Evolutionary conservation across 2,888 invertebrate species (phyloP), one percentile per base, ranked within the genome.

Genomic region (Phalera bucephala): DNA sequence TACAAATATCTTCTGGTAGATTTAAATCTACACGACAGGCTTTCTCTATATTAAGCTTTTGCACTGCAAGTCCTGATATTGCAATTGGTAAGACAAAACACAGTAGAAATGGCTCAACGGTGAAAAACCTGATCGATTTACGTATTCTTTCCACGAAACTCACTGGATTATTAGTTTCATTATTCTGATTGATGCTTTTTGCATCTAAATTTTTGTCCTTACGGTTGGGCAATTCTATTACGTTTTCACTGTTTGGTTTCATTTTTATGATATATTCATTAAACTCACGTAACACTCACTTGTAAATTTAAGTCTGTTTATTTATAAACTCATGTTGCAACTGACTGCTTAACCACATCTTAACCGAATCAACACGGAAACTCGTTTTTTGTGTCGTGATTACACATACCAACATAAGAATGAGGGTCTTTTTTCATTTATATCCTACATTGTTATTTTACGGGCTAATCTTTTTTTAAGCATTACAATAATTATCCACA

Each of bases 61-160:
- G 80, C 1, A 91, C 74, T 5, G 91, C 90, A 1, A 91, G 64
- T 13, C 92, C 91, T 0, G 95, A 93, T 44, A 93, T 76, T 0
- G 91, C 85, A 51, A 82, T 90, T 7, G 93, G 93, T 64, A 93
- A 77, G 13, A 93, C 83, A 57, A 93, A 94, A 47, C 91, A 92
- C 4, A 93, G 74, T 29, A 94, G 66, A 59, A 92, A 91, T 0
- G 94, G 94, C 69, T 94, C 94, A 1, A 94, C 93, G 0, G 93
- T 93, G 10, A 93, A 76, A 46, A 77, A 81, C 2, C 49, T 61
- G 4, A 81, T 48, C 21, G 67, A 38, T 10, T 47, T 65, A 40
- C 51, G 53, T 1, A 79, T 41, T 30, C 52, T 45, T 29, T 53
- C 42, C 2, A 33, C 23, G 25, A 52, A 45, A 1, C 69, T 48